These are phyloP conservation scores for Malacoctenus gilli DNA, from an alignment of 2,797 vertebrate genomes.

Conservation along the genomic window DNA sequence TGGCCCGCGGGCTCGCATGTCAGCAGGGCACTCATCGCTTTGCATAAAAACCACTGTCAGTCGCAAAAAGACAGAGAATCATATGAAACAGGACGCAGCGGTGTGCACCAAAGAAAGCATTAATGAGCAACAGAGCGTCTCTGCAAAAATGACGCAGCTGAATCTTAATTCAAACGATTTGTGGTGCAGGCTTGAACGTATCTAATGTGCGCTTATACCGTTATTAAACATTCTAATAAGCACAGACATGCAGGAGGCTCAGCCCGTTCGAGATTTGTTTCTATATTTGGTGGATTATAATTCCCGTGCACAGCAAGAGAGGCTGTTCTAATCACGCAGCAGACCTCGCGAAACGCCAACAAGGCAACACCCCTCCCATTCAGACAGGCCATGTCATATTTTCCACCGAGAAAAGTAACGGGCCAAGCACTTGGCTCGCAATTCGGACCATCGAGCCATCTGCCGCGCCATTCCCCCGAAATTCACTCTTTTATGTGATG, in stretches of 20 bases:
- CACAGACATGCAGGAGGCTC: constrained; percentile 46
- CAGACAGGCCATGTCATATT: constrained; percentile 61
- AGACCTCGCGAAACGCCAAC: constrained; percentile 48
- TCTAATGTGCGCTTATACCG: constrained; percentile 14
- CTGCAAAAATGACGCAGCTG: constrained; percentile 12
- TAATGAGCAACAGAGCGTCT: constrained; percentile 33
- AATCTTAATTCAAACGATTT: constrained; percentile 41
- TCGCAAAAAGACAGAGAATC: constrained; percentile 37
- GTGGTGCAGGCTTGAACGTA: constrained; percentile 15
- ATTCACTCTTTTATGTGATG: constrained; percentile 51
- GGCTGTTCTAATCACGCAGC: constrained; percentile 37
- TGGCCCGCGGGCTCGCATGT: constrained; percentile 54
- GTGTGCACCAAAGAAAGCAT: constrained; percentile 19
- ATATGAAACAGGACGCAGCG: constrained; percentile 8
- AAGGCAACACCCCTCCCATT: constrained; percentile 37
- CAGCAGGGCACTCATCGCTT: constrained; percentile 60
- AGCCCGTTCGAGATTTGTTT: constrained; percentile 49
- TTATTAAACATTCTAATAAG: constrained; percentile 40
- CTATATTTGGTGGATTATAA: constrained; percentile 63
- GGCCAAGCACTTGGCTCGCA: constrained; percentile 63
- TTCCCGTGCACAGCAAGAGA: constrained; percentile 43
- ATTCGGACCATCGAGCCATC: constrained; percentile 64
- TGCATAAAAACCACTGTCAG: constrained; percentile 49
- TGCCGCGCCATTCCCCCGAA: constrained; percentile 48
- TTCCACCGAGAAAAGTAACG: constrained; percentile 53